Conservation (phyloP, 2,113 vertebrate genomes). For the Centropristis striata region DNA sequence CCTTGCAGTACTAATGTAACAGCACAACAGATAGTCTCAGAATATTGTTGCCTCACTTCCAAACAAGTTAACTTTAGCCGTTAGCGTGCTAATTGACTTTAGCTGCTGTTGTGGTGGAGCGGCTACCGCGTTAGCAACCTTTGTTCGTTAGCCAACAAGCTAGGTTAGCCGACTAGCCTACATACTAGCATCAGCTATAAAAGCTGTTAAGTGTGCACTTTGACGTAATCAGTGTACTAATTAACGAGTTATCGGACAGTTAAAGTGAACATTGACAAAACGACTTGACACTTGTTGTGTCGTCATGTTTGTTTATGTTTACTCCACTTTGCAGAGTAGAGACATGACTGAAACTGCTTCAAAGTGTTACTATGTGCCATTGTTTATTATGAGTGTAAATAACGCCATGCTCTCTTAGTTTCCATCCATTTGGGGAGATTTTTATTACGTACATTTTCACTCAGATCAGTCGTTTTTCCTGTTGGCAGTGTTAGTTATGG, state of each 20-base stretch:
- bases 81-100: conserved; percentile 21
- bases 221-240: neutral
- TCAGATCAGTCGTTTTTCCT: neutral
- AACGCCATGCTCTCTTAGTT: neutral
- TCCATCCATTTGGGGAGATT: neutral
- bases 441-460: neutral
- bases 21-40: neutral
- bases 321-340: neutral
- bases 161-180: conserved; percentile 35
- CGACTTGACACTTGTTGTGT: neutral
- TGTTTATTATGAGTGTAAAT: neutral
- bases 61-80: conserved; percentile 23
- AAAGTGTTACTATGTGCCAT: neutral
- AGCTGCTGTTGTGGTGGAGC: conserved; percentile 46
- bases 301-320: conserved; percentile 2
- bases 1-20: too few species aligned
- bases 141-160: conserved; percentile 80
- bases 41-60: neutral
- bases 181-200: conserved; percentile 3
- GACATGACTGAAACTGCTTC: neutral
- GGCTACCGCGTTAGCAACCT: conserved; percentile 77
- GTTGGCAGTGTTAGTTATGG: neutral
- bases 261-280: neutral
- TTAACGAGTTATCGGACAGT: neutral
- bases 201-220: neutral